Evolutionary conservation across 2,113 vertebrate genomes (phyloP).

Genomic region (Capreolus pygargus): DNA sequence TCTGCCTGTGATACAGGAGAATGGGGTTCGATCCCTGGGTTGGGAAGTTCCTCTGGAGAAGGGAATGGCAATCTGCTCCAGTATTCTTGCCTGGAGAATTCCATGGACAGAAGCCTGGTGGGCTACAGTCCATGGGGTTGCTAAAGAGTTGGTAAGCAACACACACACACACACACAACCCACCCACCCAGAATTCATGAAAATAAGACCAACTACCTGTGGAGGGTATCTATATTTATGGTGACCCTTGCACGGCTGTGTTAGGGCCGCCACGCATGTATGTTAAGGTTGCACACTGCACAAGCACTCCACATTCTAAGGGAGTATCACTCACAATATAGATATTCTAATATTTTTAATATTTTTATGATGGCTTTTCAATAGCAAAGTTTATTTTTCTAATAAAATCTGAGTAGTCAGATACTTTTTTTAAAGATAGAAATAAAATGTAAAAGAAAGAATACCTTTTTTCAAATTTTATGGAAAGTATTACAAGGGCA

Average conservation of each 20-base stretch:
- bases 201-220: background rate
- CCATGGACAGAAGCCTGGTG: background rate
- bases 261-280: background rate
- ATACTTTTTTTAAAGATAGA: background rate
- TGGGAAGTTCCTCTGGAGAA: background rate
- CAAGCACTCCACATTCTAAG: background rate
- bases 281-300: background rate
- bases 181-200: background rate
- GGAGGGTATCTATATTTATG: background rate
- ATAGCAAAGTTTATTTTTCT: background rate
- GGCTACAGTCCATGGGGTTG: background rate
- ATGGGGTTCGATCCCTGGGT: rapidly evolving
- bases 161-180: background rate
- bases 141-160: background rate
- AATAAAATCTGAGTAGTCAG: background rate
- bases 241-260: background rate
- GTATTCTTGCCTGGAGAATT: background rate
- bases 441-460: background rate
- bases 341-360: background rate
- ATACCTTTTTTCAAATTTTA: background rate
- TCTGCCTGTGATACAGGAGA: background rate
- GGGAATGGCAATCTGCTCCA: background rate
- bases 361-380: background rate
- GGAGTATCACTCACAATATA: background rate
- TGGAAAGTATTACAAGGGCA: background rate